Base-by-base conservation (phyloP, 2,888 invertebrate genomes). In the Xylota sylvarum region DNA sequence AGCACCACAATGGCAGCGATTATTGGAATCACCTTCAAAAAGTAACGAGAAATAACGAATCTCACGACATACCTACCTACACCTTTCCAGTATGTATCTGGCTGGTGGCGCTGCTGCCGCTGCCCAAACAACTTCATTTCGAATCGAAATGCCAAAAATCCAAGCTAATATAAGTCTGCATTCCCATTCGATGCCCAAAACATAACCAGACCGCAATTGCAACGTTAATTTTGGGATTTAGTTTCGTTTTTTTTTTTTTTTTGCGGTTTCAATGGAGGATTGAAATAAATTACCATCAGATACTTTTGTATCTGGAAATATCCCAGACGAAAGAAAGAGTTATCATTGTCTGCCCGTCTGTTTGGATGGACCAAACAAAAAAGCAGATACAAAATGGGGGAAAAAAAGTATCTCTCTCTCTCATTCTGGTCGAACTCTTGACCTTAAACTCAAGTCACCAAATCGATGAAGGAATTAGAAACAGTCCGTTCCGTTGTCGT, bases 281-380 rank as follows among this genome's bases (percentile, higher is more conserved):
- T 72, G 65, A 72, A 81, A 85, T 85, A 85, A 85, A 85, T 85
- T 81, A 85, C 85, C 85, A 72, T 70, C 74, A 81, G 72, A 85
- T 85, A 76, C 76, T 46, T 72, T 72, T 76, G 67, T 81, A 65
- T 81, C 62, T 67, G 65, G 40, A 85, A 77, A 67, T 65, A 67
- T 76, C 81, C 48, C 70, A 72, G 81, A 72, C 85, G 65, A 80
- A 30, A 37, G 65, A 74, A 76, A 80, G 84, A 84, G 60, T 72
- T 77, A 56, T 70, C 76, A 65, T 70, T 82, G 77, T 48, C 65
- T 55, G 60, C n/a, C 14, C 23, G 30, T 43, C 32, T 14, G 50
- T 50, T 17, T 64, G 52, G 52, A 12, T 74, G 65, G 55, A 67
- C 79, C 73, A 56, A 73, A 56, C 69, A 84, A 74, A 67, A 79